Evolutionary conservation across 2,797 vertebrate genomes (phyloP).

Genomic region (Darevskia mixta): DNA sequence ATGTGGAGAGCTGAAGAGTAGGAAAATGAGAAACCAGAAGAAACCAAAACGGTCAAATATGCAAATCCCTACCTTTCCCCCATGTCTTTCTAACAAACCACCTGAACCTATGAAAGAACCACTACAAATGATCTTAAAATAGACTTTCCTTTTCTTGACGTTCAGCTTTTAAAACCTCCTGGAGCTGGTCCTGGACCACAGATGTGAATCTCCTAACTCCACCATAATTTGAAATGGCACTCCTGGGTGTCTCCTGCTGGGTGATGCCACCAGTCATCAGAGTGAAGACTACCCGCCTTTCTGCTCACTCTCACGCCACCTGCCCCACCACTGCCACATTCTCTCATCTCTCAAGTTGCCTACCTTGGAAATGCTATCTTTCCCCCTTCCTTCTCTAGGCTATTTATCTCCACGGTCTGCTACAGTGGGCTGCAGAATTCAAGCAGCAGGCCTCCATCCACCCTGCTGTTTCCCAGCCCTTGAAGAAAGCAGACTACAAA

Average conservation of each 20-base stretch:
- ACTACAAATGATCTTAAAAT: not conserved
- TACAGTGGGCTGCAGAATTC: not conserved
- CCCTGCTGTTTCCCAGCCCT: slow-evolving; percentile 23
- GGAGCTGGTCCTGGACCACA: not conserved
- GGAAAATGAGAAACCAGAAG: not conserved
- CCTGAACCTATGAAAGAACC: not conserved
- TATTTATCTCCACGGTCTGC: slow-evolving; percentile 27
- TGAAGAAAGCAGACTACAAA: slow-evolving; percentile 14
- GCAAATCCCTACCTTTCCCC: not conserved
- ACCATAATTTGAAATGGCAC: not conserved
- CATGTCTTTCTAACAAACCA: not conserved
- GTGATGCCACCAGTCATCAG: not conserved
- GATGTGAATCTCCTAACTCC: not conserved
- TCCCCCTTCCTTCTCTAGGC: not conserved
- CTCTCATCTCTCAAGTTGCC: not conserved
- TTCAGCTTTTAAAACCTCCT: not conserved
- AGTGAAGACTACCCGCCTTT: not conserved
- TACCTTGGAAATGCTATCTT: not conserved
- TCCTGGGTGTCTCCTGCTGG: not conserved
- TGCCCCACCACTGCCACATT: not conserved
- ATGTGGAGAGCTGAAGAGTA: too few relatives aligned
- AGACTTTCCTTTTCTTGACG: not conserved
- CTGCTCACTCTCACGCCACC: not conserved
- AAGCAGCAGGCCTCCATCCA: not conserved
- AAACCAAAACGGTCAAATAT: not conserved